These are phyloP conservation scores for Wasmannia auropunctata DNA, from an alignment of 1,140 invertebrate species.

Conservation along the genomic window DNA sequence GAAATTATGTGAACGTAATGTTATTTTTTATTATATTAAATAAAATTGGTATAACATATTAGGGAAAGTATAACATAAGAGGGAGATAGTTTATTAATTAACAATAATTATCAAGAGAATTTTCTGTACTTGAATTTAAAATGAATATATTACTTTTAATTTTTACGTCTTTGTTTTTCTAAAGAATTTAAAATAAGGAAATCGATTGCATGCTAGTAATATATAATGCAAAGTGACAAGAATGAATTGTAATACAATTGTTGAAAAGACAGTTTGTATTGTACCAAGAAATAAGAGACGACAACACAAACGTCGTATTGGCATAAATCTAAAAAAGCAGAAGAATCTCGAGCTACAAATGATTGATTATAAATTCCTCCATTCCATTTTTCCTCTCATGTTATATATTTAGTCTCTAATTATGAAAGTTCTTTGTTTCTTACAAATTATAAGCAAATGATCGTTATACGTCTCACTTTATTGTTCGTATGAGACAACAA, in stretches of 20 bases:
- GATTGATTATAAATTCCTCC: neutral
- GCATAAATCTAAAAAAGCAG: neutral
- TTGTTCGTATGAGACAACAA: neutral
- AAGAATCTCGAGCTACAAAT: neutral
- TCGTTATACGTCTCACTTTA: neutral
- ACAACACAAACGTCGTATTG: neutral
- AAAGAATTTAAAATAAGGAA: neutral
- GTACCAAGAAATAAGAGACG: neutral
- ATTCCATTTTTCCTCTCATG: neutral
- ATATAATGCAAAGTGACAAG: neutral
- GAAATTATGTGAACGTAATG: neutral
- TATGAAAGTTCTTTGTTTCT: too few species aligned
- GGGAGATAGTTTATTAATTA: neutral
- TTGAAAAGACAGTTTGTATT: neutral
- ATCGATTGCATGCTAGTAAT: neutral
- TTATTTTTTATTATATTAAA: neutral
- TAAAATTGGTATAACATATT: neutral
- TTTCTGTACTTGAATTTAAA: neutral
- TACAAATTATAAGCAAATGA: too few species aligned
- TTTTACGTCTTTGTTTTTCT: neutral
- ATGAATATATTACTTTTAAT: neutral
- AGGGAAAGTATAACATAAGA: neutral
- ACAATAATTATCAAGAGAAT: neutral
- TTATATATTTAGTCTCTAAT: too few species aligned
- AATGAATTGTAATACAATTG: neutral